Base-by-base conservation (phyloP, 2,888 invertebrate species). In the Apodemia hepburni region DNA sequence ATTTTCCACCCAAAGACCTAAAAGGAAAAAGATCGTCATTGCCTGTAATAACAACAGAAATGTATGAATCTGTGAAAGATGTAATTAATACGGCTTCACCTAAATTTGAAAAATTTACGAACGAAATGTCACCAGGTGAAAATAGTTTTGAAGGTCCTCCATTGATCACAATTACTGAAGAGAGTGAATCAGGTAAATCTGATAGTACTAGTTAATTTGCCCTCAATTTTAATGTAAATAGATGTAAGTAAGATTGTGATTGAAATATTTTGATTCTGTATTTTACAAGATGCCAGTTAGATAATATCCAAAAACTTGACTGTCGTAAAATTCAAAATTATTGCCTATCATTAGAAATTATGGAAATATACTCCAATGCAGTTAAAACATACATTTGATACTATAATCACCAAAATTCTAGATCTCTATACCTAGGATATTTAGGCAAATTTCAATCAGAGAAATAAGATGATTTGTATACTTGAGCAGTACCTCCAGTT, bases 31-130 rank as follows among this genome's bases (percentile, higher is more conserved):
- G 89, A 65, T 84, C 80, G 1, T 91, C 91, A 0, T 73, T 92
- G 54, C 92, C 92, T 1, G 81, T 77, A 9, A 88, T 91, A 49
- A 84, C 81, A 61, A 81, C 89, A 9, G 93, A 93, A 67, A 79
- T 93, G 67, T 93, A 93, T 68, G 92, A 92, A 57, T 88, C 93
- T 64, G 90, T 93, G 12, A 92, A 92, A 69, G 93, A 93, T 58
- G 89, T 83, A 15, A 88, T 93, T 58, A 90, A 93, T 0, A 80
- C 85, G 29, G 85, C 86, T 2, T 92, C 92, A n/a, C 93, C 93
- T 0, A 93, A 93, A 71, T 94, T 94, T 73, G 93, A 93, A 74
- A 90, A 92, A 68, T 76, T 93, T 22, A 84, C 82, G 66, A 93
- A 93, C 73, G 93, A 93, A 60, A 82, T 85, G 47, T 93, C 93